A percentile compares a stretch with the other conserved stretches of the same genome.
Conservation (phyloP, 2,888 invertebrate species). For the Hydrotaea diabolus region DNA sequence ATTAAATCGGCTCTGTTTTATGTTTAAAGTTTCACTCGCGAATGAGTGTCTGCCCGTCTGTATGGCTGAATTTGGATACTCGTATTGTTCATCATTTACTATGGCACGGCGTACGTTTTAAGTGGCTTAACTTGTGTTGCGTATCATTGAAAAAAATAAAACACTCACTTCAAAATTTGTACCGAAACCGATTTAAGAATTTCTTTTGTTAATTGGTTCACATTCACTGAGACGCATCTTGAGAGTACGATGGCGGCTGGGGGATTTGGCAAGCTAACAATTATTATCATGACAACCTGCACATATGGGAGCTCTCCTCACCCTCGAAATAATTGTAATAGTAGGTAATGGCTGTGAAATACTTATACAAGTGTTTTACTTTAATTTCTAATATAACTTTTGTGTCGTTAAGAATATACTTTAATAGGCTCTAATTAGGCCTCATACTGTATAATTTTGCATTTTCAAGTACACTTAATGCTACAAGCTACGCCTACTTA, state of each 20-base stretch:
- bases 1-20: constrained; percentile 57
- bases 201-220: neutral
- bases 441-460: too few species aligned
- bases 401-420: too few species aligned
- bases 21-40: constrained; percentile 9
- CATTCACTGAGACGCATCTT: neutral
- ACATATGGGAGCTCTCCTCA: too few species aligned
- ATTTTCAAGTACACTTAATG: too few species aligned
- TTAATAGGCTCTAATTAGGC: too few species aligned
- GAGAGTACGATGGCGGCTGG: neutral
- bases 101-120: neutral
- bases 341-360: too few species aligned
- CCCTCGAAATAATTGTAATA: too few species aligned
- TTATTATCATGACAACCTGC: neutral
- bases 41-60: neutral
- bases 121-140: constrained; percentile 31
- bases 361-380: too few species aligned
- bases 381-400: too few species aligned
- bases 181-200: constrained; percentile 9
- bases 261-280: neutral
- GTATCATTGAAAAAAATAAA: neutral
- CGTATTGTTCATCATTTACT: constrained; percentile 25
- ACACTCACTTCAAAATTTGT: constrained; percentile 34
- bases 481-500: too few species aligned
- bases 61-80: neutral